Conservation (phyloP, 30 jellyfish, hydroid and myxozoan genomes). For the Hydractinia symbiolongicarpus region DNA sequence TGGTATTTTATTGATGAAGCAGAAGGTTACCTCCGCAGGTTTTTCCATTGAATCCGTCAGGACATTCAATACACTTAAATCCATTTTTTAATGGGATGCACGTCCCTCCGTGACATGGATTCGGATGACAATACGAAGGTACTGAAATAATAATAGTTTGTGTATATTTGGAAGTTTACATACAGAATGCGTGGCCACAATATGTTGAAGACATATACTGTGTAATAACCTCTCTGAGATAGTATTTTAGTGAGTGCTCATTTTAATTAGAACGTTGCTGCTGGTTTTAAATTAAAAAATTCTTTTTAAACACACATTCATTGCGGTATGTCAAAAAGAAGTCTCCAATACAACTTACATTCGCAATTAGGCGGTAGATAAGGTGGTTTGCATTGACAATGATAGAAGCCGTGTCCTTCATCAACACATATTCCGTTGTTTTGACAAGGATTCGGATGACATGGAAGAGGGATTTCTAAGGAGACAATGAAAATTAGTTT, state of each 20-base stretch:
- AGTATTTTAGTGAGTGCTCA: too few species aligned
- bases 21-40: conserved; percentile 43
- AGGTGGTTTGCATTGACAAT: conserved; percentile 1
- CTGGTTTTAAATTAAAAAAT: too few species aligned
- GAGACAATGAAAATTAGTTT: background rate
- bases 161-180: background rate
- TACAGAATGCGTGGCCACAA: too few species aligned
- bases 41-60: conserved; percentile 49
- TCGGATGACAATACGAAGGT: conserved; percentile 49
- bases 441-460: conserved; percentile 75
- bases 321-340: too few species aligned
- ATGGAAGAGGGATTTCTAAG: conserved; percentile 15
- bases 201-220: too few species aligned
- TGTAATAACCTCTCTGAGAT: too few species aligned
- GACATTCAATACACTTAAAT: conserved; percentile 45
- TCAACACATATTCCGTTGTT: conserved; percentile 78
- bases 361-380: background rate
- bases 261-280: too few species aligned
- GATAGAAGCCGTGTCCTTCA: conserved; percentile 12
- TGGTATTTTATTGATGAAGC: background rate
- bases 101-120: conserved; percentile 72
- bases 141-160: background rate
- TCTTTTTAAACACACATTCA: too few species aligned
- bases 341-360: background rate
- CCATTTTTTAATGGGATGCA: conserved; percentile 40